Evolutionary conservation across 2,888 invertebrate species (phyloP), one percentile per base, ranked within the genome.

Genomic region (Mimachlamys varia): DNA sequence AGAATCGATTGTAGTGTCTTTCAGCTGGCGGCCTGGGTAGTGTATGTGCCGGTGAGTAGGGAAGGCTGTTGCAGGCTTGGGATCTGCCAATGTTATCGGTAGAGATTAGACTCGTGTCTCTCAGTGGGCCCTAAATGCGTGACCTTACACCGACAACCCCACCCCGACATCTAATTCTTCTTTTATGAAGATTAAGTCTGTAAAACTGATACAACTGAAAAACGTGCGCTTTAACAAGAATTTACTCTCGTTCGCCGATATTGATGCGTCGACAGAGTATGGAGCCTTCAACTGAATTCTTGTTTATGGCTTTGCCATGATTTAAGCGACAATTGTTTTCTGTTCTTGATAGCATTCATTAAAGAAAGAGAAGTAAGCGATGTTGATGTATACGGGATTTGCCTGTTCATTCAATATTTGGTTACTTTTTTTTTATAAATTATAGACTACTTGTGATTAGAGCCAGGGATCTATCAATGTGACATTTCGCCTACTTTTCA

Each of bases 161-260:
- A 76, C 76, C 76, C 76, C 17, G 76, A 76, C 76, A 76, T 76
- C 33, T 76, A 76, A 76, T 33, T 76, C 33, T 33, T 76, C 76
- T 76, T 76, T 76, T 76, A 76, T 76, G 76, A 33, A 76, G 62
- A 62, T 62, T 62, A 62, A n/a, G 62, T 62, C 62, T n/a, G 62
- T 62, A 62, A 62, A 62, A 62, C 62, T 62, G 62, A 62, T 62
- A 62, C 62, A 62, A 76, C 76, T 33, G 76, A 33, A 76, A 2
- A 33, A 76, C 22, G 76, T 76, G 33, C 27, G 76, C 33, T 76
- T 76, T 33, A 76, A 76, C 76, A 76, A 33, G 76, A 76, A 76
- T 33, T 27, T 33, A 27, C 33, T 27, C 76, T 27, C 76, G 33
- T 17, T n/a, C 58, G 58, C 33, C 76, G 15, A 76, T 76, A 76